Percentiles rank a stretch among this genome's conserved stretches.
Conservation (phyloP, 2,888 invertebrate species). For the Tipula vernalis region DNA sequence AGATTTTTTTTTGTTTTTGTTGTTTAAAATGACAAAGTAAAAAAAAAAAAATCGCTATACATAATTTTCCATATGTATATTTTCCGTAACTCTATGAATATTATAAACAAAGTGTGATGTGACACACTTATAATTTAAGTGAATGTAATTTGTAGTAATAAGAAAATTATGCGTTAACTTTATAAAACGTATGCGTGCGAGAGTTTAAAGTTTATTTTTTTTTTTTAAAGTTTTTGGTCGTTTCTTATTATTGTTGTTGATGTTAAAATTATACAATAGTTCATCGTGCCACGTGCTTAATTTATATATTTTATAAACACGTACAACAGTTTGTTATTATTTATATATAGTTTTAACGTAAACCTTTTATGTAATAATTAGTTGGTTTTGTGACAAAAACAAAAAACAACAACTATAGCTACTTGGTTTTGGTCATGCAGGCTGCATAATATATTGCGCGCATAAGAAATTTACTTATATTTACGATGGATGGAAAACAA, state of each 20-base stretch:
- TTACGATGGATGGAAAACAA: not conserved
- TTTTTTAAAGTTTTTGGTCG: not conserved
- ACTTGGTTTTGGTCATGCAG: not conserved
- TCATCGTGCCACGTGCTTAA: not conserved
- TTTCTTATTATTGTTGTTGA: not conserved
- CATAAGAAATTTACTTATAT: not conserved
- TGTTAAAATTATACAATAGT: not conserved
- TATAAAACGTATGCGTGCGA: not conserved
- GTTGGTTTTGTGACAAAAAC: not conserved
- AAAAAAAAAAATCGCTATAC: not conserved
- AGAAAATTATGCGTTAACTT: not conserved
- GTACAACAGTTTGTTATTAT: not conserved
- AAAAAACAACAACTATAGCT: not conserved
- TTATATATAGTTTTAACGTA: not conserved
- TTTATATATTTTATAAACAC: not conserved
- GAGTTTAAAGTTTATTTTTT: not conserved
- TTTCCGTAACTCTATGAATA: not conserved
- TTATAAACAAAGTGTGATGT: not conserved
- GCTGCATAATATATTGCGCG: not conserved
- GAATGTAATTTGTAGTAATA: not conserved
- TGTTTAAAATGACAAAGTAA: not conserved
- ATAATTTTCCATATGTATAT: not conserved
- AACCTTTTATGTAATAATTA: not conserved
- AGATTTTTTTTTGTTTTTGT: not conserved
- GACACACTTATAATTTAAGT: not conserved